Conservation (phyloP, 2,888 invertebrate genomes). For the Stenodema calcarata region DNA sequence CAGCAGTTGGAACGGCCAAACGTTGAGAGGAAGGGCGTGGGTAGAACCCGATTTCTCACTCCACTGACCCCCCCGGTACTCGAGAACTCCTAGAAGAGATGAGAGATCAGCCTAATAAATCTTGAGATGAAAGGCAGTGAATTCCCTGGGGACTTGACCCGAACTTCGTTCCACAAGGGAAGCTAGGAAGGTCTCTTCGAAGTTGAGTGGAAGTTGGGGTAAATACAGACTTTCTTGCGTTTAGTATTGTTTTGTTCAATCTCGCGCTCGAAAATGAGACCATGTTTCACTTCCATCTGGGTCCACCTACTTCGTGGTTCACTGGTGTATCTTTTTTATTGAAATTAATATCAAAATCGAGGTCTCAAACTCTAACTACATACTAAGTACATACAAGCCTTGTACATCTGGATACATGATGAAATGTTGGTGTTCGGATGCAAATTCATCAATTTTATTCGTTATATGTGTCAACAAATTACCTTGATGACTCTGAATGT, state of each 20-base stretch:
- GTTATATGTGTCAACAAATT: too few relatives aligned
- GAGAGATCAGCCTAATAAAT: constrained; percentile 21
- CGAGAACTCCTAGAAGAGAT: not conserved
- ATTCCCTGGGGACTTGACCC: constrained; percentile 3
- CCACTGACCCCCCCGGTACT: not conserved
- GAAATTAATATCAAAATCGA: too few relatives aligned
- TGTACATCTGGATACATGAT: too few relatives aligned
- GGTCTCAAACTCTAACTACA: too few relatives aligned
- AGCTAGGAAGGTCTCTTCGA: not conserved
- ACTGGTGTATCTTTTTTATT: not conserved
- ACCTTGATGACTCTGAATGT: too few relatives aligned
- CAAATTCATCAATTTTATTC: too few relatives aligned
- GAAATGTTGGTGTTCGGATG: too few relatives aligned
- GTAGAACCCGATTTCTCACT: not conserved
- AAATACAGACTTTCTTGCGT: not conserved
- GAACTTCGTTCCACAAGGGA: not conserved
- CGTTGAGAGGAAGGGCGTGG: not conserved
- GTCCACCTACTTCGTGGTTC: not conserved
- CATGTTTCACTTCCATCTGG: not conserved
- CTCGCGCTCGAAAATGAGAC: not conserved
- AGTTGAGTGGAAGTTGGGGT: not conserved
- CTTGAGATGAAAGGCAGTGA: constrained; percentile 10
- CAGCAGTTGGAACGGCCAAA: not conserved
- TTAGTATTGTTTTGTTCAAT: not conserved
- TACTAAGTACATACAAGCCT: too few relatives aligned